Evolutionary conservation across 2,797 vertebrate genomes (phyloP).

Genomic region (Masticophis lateralis): DNA sequence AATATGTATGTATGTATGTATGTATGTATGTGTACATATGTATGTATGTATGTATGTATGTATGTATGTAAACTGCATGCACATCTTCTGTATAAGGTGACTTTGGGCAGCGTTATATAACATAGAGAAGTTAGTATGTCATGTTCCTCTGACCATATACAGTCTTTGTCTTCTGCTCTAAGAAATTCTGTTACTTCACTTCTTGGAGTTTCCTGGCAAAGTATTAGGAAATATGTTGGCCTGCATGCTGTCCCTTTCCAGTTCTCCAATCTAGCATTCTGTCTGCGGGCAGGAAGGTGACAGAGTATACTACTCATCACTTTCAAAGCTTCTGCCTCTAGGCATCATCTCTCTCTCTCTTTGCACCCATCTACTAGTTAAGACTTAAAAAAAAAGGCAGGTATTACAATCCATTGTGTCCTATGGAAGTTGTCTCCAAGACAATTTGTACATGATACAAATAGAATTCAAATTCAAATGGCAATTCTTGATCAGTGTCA

Average conservation of each 20-base stretch:
- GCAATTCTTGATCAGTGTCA: not conserved
- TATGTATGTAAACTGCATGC: not conserved
- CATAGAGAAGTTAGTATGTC: not conserved
- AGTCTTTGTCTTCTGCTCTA: not conserved
- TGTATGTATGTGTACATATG: too few species aligned
- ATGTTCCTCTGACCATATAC: not conserved
- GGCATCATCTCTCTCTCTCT: not conserved
- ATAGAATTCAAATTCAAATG: not conserved
- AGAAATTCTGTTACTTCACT: not conserved
- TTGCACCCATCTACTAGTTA: not conserved
- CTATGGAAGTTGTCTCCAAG: not conserved
- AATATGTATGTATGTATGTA: not conserved
- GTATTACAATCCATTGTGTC: not conserved
- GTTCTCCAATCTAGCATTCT: not conserved
- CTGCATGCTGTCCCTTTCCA: not conserved
- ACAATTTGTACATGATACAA: not conserved
- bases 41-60: too few species aligned
- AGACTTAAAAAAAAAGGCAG: not conserved
- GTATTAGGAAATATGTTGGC: not conserved
- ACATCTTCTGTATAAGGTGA: not conserved
- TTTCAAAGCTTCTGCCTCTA: not conserved
- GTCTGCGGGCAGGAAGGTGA: not conserved
- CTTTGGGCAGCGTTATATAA: not conserved
- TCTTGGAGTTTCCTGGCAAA: not conserved
- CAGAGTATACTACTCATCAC: not conserved